Percentiles rank a stretch among this genome's conserved stretches.
Evolutionary conservation across 2,797 vertebrate genomes (phyloP).

Genomic region (Onychomys torridus): DNA sequence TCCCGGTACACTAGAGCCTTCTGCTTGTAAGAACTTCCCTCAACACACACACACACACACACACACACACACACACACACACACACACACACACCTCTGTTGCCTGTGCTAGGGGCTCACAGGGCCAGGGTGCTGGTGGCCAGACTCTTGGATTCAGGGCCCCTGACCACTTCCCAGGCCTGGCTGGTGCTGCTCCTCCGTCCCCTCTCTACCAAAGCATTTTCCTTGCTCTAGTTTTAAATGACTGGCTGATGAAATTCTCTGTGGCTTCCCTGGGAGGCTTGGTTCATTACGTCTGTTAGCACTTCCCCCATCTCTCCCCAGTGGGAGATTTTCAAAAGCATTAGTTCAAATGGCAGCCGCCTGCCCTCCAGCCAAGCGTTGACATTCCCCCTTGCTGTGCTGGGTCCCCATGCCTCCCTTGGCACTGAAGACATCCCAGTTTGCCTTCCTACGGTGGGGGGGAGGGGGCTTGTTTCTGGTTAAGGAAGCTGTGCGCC

Average conservation of each 20-base stretch:
- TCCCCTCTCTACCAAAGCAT: constrained; percentile 37
- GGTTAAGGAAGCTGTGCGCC: constrained; percentile 19
- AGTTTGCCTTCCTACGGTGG: background rate
- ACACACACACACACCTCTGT: background rate
- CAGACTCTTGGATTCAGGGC: background rate
- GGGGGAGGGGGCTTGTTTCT: background rate
- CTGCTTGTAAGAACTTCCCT: background rate
- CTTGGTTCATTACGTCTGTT: constrained; percentile 80
- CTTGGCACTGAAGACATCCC: background rate
- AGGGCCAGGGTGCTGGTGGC: background rate
- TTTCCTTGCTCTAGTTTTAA: constrained; percentile 74
- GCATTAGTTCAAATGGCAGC: constrained; percentile 69
- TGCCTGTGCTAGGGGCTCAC: background rate
- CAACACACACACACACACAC: background rate
- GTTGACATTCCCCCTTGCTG: background rate
- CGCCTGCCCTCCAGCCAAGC: constrained; percentile 13
- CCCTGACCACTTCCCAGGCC: background rate
- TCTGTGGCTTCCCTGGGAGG: constrained; percentile 51
- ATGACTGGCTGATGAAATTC: constrained; percentile 18
- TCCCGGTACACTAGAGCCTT: background rate
- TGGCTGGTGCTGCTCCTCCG: background rate
- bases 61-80: background rate
- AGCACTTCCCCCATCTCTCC: constrained; percentile 68
- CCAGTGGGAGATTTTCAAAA: constrained; percentile 75
- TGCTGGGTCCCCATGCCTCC: background rate